Percentiles rank a stretch among this genome's conserved stretches.
Conservation (phyloP, 2,113 vertebrate species). For the Neotoma lepida region DNA sequence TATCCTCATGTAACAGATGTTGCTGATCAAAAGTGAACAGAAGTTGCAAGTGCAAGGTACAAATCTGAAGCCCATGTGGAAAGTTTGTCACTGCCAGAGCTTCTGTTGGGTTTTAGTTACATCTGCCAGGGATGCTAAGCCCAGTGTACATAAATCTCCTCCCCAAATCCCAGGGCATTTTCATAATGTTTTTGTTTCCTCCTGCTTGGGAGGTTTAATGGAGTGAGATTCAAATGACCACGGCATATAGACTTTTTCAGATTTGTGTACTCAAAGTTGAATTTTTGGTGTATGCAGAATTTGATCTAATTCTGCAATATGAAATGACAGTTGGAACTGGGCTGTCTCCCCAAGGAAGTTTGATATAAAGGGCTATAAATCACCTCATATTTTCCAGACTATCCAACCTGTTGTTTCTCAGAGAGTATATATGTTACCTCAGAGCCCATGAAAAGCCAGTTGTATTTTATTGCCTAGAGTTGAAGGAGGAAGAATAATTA, state of each 20-base stretch:
- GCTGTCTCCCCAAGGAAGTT: neutral
- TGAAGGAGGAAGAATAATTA: neutral
- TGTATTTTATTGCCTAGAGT: slow-evolving; percentile 4
- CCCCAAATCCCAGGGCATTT: slow-evolving; percentile 2
- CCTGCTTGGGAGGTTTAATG: neutral
- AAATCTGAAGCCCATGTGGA: slow-evolving; percentile 22
- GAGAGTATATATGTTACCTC: neutral
- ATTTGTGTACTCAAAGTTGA: neutral
- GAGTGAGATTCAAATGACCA: neutral
- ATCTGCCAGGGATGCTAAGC: slow-evolving; percentile 28
- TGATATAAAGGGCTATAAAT: neutral
- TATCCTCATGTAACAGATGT: slow-evolving; percentile 43
- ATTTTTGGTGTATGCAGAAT: slow-evolving; percentile 14
- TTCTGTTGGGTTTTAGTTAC: slow-evolving; percentile 49
- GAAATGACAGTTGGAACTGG: neutral
- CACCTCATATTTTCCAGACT: neutral
- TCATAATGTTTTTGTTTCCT: slow-evolving; percentile 10
- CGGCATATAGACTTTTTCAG: neutral
- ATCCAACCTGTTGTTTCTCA: slow-evolving; percentile 24
- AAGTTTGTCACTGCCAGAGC: neutral
- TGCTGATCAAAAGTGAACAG: slow-evolving; percentile 61
- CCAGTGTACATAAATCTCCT: neutral
- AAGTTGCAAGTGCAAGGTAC: slow-evolving; percentile 33
- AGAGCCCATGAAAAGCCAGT: neutral
- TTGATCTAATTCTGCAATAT: slow-evolving; percentile 28